These are phyloP conservation scores for Caenorhabditis sinica DNA, from an alignment of 2,888 invertebrate species.

Conservation along the genomic window DNA sequence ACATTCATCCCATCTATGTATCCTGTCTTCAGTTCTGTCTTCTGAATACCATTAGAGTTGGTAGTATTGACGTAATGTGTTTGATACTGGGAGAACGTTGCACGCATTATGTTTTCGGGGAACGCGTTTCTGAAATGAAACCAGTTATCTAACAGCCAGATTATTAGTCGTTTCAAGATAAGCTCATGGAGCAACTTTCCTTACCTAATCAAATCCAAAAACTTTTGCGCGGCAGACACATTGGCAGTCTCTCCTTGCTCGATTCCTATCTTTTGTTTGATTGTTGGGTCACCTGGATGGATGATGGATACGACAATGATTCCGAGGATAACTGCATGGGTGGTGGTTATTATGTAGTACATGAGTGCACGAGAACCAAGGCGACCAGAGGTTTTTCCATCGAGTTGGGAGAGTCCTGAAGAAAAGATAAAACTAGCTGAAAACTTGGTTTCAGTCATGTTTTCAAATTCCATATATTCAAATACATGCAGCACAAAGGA, in stretches of 20 bases:
- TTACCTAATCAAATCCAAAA: conserved; percentile 92
- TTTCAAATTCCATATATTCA: too few relatives aligned
- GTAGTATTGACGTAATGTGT: conserved; percentile 70
- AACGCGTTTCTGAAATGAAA: conserved; percentile 92
- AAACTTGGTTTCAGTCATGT: too few relatives aligned
- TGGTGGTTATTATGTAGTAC: conserved; percentile 87
- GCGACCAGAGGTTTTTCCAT: conserved; percentile 87
- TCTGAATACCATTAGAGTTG: conserved; percentile 27
- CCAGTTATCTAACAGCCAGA: too few relatives aligned
- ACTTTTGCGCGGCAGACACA: conserved; percentile 88
- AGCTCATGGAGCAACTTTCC: too few relatives aligned
- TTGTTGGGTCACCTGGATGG: conserved; percentile 87
- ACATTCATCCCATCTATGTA: conserved; percentile 87
- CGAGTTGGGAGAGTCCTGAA: conserved; percentile 87
- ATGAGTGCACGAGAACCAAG: conserved; percentile 87
- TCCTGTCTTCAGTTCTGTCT: conserved; percentile 39
- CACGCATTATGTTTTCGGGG: conserved; percentile 93
- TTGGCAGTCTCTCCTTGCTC: conserved; percentile 43
- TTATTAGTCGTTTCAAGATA: too few relatives aligned
- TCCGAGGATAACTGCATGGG: conserved; percentile 87
- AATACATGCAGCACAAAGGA: too few relatives aligned
- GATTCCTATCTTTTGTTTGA: conserved; percentile 74
- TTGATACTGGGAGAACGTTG: conserved; percentile 84
- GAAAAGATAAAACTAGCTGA: too few relatives aligned
- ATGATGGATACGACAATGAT: conserved; percentile 87